A percentile compares a stretch with the other conserved stretches of the same genome.
These are phyloP conservation scores for Anoplius nigerrimus DNA, from an alignment of 2,888 invertebrate species.

Conservation along the genomic window DNA sequence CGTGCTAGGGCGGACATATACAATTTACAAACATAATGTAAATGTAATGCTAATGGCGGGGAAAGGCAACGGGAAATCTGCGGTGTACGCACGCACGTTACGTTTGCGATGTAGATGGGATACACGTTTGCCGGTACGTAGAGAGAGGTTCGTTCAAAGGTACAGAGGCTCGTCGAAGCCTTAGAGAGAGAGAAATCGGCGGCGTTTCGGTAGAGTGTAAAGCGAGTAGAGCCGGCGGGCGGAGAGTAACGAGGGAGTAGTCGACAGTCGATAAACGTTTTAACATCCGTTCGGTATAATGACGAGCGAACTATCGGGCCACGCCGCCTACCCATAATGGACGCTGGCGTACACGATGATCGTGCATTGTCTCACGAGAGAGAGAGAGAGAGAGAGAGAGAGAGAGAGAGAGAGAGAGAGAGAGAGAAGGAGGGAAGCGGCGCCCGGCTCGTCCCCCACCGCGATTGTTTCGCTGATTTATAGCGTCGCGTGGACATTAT, in stretches of 20 bases:
- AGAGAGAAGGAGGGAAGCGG: neutral
- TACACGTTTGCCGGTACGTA: no score
- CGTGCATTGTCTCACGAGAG: conserved; percentile 15
- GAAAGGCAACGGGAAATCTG: no score
- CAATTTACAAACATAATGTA: no score
- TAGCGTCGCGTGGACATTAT: conserved; percentile 16
- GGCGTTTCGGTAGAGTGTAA: no score
- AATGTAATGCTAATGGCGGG: no score
- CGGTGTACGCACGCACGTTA: no score
- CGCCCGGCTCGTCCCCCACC: conserved; percentile 27
- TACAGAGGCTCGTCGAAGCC: no score
- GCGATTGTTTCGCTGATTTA: conserved; percentile 28
- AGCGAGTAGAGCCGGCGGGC: neutral
- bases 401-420: neutral
- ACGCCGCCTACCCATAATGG: conserved; percentile 7
- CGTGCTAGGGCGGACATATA: no score
- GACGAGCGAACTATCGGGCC: conserved; percentile 18
- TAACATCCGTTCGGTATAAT: conserved; percentile 12
- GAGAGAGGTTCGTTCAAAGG: no score
- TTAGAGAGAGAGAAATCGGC: no score
- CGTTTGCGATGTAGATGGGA: no score
- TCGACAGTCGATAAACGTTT: conserved; percentile 4
- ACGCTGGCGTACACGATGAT: neutral
- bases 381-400: neutral
- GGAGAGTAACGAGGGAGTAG: conserved; percentile 1